Evolutionary conservation across 2,113 vertebrate genomes (phyloP).

Genomic region (Macrotus californicus): DNA sequence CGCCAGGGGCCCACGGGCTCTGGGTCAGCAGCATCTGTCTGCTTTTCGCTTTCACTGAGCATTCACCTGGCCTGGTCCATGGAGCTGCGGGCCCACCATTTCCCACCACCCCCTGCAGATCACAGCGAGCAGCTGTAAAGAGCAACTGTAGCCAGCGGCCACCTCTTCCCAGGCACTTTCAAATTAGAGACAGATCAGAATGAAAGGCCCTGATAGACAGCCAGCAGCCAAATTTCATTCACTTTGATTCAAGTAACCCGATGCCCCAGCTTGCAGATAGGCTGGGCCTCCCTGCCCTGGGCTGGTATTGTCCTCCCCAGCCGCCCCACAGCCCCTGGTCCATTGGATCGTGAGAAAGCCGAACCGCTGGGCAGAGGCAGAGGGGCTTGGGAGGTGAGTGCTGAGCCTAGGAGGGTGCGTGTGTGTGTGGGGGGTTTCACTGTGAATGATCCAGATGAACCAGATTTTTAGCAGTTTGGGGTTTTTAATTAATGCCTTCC

Average conservation of each 20-base stretch:
- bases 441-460: neutral
- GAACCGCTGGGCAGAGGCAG: neutral
- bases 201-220: neutral
- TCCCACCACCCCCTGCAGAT: neutral
- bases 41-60: neutral
- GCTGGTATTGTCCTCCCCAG: neutral
- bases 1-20: neutral
- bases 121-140: neutral
- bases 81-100: neutral
- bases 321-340: neutral
- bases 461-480: neutral
- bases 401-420: neutral
- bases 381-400: neutral
- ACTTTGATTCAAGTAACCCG: neutral
- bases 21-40: neutral
- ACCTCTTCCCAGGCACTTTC: conserved; percentile 14
- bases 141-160: conserved; percentile 28
- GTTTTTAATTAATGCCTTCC: neutral
- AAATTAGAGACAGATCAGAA: neutral
- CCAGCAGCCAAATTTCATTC: neutral
- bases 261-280: neutral
- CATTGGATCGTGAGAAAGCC: neutral
- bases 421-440: neutral
- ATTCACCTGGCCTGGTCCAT: neutral
- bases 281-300: neutral